phyloP scores from a whole-genome alignment of 2,113 vertebrate species.

The Lophius piscatorius region DNA sequence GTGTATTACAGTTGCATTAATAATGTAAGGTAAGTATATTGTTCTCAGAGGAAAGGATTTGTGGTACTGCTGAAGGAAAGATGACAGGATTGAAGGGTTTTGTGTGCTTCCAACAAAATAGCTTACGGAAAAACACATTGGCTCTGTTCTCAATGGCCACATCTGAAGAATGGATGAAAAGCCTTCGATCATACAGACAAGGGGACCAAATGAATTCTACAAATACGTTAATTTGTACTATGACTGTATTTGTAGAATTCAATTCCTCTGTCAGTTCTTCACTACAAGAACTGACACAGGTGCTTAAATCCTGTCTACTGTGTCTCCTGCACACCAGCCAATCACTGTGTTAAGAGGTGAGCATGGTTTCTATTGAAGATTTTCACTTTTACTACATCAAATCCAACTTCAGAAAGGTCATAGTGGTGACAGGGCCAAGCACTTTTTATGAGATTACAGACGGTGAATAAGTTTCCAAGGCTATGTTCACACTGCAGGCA shows the following conservation, averaged over 20 bases:
- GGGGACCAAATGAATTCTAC: neutral
- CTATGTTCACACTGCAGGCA: too few relatives aligned
- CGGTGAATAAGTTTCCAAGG: too few relatives aligned
- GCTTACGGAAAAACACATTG: neutral
- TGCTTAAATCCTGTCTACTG: too few relatives aligned
- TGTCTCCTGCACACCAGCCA: neutral
- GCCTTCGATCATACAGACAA: neutral
- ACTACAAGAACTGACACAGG: too few relatives aligned
- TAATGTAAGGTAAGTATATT: slow-evolving; percentile 6
- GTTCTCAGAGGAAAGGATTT: neutral
- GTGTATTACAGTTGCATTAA: slow-evolving; percentile 11
- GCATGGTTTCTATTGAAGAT: neutral
- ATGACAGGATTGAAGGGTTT: neutral
- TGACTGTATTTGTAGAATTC: too few relatives aligned
- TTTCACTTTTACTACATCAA: neutral
- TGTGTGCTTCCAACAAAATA: neutral
- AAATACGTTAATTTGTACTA: too few relatives aligned
- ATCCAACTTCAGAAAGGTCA: neutral
- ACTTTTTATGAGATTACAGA: neutral
- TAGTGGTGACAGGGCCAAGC: too few relatives aligned
- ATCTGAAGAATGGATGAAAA: neutral
- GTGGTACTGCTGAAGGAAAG: neutral
- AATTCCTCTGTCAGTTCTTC: too few relatives aligned
- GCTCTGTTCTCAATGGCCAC: neutral
- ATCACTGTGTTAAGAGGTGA: neutral